Evolutionary conservation across 1,140 invertebrate species (phyloP).

Genomic region (Drosophila oshimai): DNA sequence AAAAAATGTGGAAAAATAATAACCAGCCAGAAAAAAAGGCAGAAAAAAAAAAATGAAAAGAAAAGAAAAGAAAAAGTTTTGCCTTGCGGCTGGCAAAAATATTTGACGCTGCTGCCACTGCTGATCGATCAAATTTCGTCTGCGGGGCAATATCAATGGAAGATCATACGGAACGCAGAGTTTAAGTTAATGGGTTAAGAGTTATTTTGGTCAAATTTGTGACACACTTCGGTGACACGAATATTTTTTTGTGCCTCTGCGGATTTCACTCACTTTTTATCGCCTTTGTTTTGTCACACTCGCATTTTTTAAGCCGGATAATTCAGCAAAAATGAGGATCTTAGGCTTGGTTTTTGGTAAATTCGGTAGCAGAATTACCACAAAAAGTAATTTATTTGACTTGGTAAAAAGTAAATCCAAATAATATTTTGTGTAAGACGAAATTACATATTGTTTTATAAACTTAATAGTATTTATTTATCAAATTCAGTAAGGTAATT

Average conservation of each 20-base stretch:
- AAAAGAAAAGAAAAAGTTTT: constrained; percentile 40
- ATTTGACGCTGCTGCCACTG: constrained; percentile 49
- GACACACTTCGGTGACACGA: constrained; percentile 66
- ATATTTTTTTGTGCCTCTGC: constrained; percentile 17
- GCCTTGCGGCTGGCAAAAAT: constrained; percentile 56
- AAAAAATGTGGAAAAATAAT: constrained; percentile 33
- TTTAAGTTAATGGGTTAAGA: constrained; percentile 60
- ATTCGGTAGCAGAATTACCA: neutral
- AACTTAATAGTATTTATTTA: no score
- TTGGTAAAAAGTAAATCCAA: no score
- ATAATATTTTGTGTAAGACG: no score
- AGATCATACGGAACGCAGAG: constrained; percentile 40
- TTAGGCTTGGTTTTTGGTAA: no score
- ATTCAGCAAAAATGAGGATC: neutral
- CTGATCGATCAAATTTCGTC: constrained; percentile 72
- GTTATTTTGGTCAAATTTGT: constrained; percentile 65
- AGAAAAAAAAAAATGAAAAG: constrained; percentile 14
- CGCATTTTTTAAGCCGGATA: constrained; percentile 4
- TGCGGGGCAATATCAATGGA: constrained; percentile 31
- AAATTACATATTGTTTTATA: no score
- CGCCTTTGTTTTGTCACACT: constrained; percentile 9
- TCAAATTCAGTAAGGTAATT: no score
- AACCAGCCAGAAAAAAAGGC: neutral
- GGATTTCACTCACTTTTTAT: constrained; percentile 27
- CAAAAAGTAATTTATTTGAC: no score